Base-by-base conservation (phyloP, 37 sponge, comb jelly and placozoan genomes). In the Chondrilla cf. caribensis region DNA sequence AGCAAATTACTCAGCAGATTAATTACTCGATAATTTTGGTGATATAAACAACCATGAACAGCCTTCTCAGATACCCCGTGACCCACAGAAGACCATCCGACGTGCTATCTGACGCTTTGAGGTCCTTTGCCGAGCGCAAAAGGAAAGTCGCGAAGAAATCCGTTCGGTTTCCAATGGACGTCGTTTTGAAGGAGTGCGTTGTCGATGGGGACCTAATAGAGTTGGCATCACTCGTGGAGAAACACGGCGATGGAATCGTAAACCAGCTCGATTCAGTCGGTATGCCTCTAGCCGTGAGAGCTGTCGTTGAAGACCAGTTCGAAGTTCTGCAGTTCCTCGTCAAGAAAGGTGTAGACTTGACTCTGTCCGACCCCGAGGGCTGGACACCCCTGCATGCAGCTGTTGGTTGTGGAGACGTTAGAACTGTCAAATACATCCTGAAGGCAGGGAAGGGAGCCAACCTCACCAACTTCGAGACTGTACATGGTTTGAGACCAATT, bases 321-420 rank as follows among this genome's bases (percentile, higher is more conserved):
- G 84, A 80, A 11, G 47, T 78, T 26, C 78, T 92, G n/a, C 78
- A 80, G 77, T 32, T 86, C 3, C 81, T 92, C 21, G 60, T 86
- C 2, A 79, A 83, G 1, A 51, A 65, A 26, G 92, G 92, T n/a
- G 92, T 88, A 6, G 88, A 92, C 43, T 42, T 92, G 15, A 55
- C 81, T 0, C 64, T 77, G 8, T 2, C 38, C 11, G 92, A 92
- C 79, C 78, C 64, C 2, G 89, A 92, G 57, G 80, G 82, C 38
- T 92, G 92, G 92, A 92, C 60, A 21, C 77, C 37, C 38, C 84
- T 92, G 4, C 92, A 92, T 57, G 86, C 88, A 0, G 92, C 92
- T 4, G 86, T 86, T 15, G 85, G 84, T 40, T 88, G 88, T 83
- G 86, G 86, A 60, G 84, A 92, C 82, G 1, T 88, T 1, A 85